Base-by-base conservation (phyloP, 2,888 invertebrate species). In the Acanthacorydalis orientalis region DNA sequence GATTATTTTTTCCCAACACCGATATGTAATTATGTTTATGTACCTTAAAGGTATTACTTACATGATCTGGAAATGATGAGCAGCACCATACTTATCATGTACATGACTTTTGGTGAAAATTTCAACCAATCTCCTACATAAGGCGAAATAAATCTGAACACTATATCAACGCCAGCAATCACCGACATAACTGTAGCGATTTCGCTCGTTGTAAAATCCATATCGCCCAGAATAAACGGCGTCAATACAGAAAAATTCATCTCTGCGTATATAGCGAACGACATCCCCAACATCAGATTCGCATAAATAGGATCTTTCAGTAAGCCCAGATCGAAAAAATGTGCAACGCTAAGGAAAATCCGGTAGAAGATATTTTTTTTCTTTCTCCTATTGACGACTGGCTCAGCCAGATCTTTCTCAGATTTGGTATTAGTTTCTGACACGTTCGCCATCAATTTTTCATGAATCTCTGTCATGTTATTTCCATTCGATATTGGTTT, bases 261-360 rank as follows among this genome's bases (percentile, higher is more conserved):
- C 59, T 83, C 83, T 0, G 78, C 78, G 55, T 79, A 78, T 7
- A 78, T 69, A 1, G 80, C 80, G 34, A 81, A 60, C 0, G 81
- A 77, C 59, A 82, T 64, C 12, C 82, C 82, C 42, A 80, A 49
- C 66, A 80, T 70, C 51, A 82, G 76, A 55, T 76, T 81, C 1
- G 80, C 70, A 57, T 79, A 83, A 53, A 76, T 68, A 23, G 77
- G 75, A 62, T 83, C 82, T 51, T 65, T 70, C n/a, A 83, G 60
- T 40, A 83, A 64, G 39, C 73, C 74, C 46, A 83, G 62, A 61
- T 81, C 82, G 56, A 80, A 80, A 51, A 77, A 71, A 14, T 68
- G 61, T 1, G 74, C 65, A 14, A 78, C 56, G 47, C 60, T 64
- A 8, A 58, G 50, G 16, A 34, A 62, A 46, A 51, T 52, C 59